Evolutionary conservation across 2,797 vertebrate species (phyloP), one percentile per base, ranked within the genome.

Genomic region (Craterocephalus amniculus): DNA sequence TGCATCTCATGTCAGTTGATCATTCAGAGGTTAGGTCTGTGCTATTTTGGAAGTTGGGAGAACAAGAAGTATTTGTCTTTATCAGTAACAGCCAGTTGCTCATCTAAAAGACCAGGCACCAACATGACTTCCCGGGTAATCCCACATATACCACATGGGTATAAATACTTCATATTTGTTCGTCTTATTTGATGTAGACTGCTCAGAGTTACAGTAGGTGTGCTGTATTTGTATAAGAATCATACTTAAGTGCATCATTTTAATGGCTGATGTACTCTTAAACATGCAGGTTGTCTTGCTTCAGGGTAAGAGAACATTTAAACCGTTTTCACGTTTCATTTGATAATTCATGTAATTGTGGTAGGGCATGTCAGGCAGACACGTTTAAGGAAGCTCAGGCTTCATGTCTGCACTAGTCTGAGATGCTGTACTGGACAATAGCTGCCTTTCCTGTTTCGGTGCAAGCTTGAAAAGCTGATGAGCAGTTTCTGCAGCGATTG

Each of bases 1-100:
- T 45, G 26, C 14, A 24, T 56, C 56, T 31, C 12, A 1, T 69
- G 54, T n/a, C 22, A 51, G 34, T 67, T 63, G 63, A 45, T 76
- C 56, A 8, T 57, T 51, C 6, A 65, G 8, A 20, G 35, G 26
- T 38, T 57, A 10, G 22, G 48, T 58, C 31, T 63, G 27, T 52
- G 6, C 11, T 6, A 5, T 13, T 54, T 20, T 49, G 58, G 14
- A 26, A 43, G 36, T 9, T 43, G 20, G 51, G 36, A 52, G 4
- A 60, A 51, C 31, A 1, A 70, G 26, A 57, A 36, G 8, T 20
- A 10, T 66, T 35, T 16, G 22, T 54, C 6, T 12, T 62, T 78
- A 64, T 57, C 2, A 32, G 4, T 18, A 16, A 29, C 7, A 52
- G 36, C 48, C 4, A 26, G 14, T 61, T 2, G 22, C 9, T 66